Percentiles rank a stretch among this genome's conserved stretches.
These are phyloP conservation scores for Tenthredo scrophulariae DNA, from an alignment of 2,888 invertebrate genomes.

Conservation along the genomic window DNA sequence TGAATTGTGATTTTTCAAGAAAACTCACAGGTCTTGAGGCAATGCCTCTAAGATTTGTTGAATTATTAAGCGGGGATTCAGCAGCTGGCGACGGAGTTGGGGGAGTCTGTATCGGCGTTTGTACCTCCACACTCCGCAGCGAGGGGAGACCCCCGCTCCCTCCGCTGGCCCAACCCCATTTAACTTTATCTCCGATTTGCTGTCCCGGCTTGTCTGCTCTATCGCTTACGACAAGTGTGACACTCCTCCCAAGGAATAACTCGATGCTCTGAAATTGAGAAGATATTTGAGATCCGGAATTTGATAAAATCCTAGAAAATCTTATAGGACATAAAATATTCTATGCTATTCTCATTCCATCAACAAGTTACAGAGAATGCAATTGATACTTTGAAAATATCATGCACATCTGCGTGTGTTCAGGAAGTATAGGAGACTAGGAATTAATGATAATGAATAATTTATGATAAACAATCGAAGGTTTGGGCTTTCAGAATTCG, in stretches of 20 bases:
- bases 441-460: not conserved
- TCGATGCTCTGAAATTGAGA: conserved; percentile 81
- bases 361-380: not conserved
- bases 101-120: conserved; percentile 69
- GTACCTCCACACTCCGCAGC: conserved; percentile 75
- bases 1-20: not conserved
- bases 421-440: not conserved
- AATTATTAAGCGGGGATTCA: conserved; percentile 75
- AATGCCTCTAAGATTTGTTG: conserved; percentile 74
- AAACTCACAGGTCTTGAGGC: conserved; percentile 75
- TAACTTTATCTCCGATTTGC: conserved; percentile 67
- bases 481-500: not conserved
- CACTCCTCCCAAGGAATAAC: conserved; percentile 82
- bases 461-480: not conserved
- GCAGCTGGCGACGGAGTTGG: conserved; percentile 73
- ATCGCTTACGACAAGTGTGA: conserved; percentile 82
- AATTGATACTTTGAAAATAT: not conserved
- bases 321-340: not conserved
- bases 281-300: not conserved
- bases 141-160: conserved; percentile 77
- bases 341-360: not conserved
- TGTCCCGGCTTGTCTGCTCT: conserved; percentile 70
- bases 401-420: not conserved
- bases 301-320: not conserved
- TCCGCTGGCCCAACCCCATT: conserved; percentile 76